Evolutionary conservation across 1,140 invertebrate genomes (phyloP).

Genomic region (Achroia grisella): DNA sequence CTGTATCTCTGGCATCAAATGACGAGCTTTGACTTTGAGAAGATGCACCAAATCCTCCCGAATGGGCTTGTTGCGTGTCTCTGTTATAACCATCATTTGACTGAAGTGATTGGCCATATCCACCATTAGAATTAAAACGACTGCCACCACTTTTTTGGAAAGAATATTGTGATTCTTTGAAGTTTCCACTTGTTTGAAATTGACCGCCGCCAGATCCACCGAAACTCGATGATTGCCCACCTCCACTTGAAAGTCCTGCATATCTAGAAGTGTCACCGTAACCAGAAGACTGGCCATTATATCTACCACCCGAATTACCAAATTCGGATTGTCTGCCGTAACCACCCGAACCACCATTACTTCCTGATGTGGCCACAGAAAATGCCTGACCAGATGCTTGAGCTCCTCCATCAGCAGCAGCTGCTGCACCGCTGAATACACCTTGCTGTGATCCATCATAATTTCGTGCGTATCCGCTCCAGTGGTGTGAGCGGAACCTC

Average conservation of each 20-base stretch:
- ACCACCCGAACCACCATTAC: constrained; percentile 6
- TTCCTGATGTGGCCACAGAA: constrained; percentile 36
- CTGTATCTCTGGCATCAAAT: too few species aligned
- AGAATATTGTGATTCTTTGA: constrained; percentile 17
- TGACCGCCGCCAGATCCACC: constrained; percentile 1
- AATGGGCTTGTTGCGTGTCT: background rate
- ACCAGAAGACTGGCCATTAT: constrained; percentile 2
- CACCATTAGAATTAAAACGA: constrained; percentile 7
- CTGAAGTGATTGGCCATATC: background rate
- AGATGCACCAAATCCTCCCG: background rate
- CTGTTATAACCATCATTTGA: constrained; percentile 3
- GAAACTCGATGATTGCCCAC: background rate
- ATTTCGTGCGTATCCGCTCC: constrained; percentile 36
- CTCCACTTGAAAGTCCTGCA: background rate
- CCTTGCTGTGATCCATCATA: constrained; percentile 29
- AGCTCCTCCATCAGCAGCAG: constrained; percentile 23
- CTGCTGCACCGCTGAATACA: constrained; percentile 52
- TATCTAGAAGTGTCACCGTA: constrained; percentile 3
- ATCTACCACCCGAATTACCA: constrained; percentile 7
- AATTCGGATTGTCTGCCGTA: constrained; percentile 1
- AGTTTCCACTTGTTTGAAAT: constrained; percentile 5
- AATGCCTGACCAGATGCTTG: constrained; percentile 35
- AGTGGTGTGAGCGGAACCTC: constrained; percentile 43
- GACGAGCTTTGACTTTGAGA: background rate
- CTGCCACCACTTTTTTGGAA: background rate